Conservation (phyloP, 2,113 vertebrate genomes). For the Gymnobelideus leadbeateri region DNA sequence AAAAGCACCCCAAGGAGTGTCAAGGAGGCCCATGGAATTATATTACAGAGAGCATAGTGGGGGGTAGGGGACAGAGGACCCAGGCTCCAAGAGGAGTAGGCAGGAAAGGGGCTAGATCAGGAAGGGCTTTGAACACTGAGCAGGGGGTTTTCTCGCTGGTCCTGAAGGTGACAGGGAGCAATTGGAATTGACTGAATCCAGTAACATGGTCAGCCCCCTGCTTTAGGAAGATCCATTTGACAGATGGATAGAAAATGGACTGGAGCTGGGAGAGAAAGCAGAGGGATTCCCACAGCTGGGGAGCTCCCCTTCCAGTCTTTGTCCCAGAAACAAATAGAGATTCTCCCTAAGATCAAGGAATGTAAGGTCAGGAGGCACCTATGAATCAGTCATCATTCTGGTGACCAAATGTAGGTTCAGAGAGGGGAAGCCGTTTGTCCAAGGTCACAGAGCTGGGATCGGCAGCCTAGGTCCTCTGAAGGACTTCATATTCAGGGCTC, state of each 20-base stretch:
- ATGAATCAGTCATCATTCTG: background rate
- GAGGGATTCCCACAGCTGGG: background rate
- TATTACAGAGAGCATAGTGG: background rate
- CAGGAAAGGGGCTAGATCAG: background rate
- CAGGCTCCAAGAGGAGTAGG: background rate
- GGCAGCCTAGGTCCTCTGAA: background rate
- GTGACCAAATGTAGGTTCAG: background rate
- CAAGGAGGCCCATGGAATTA: background rate
- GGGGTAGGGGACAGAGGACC: background rate
- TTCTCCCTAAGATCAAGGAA: background rate
- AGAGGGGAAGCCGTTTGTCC: background rate
- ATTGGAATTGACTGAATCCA: background rate
- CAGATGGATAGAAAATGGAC: background rate
- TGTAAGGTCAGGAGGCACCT: background rate
- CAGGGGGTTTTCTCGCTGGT: background rate
- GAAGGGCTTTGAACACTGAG: too few species aligned
- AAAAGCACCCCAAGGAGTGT: too few species aligned
- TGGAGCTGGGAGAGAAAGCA: background rate
- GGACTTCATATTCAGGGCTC: background rate
- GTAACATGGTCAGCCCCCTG: background rate
- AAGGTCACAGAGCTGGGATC: background rate
- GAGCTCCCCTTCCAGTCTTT: background rate
- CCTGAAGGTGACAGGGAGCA: background rate
- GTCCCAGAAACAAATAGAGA: background rate
- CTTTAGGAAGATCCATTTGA: background rate